Evolutionary conservation across 2,888 invertebrate species (phyloP).

Genomic region (Phalera bucephala): DNA sequence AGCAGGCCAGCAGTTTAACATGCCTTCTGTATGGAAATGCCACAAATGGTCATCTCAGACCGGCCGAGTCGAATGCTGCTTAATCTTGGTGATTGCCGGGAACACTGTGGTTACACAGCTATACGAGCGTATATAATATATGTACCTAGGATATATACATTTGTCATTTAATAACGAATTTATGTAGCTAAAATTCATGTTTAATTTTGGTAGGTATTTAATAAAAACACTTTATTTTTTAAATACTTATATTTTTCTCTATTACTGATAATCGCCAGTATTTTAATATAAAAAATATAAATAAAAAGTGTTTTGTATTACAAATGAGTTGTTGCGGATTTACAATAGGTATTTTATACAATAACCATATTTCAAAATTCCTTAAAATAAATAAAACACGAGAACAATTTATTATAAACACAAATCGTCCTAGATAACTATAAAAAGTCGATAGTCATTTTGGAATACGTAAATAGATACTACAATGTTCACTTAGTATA

Average conservation of each 20-base stretch:
- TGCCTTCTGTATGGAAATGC: no score
- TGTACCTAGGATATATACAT: no score
- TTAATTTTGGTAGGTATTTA: conserved; percentile 19
- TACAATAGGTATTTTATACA: conserved; percentile 6
- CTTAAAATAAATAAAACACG: no score
- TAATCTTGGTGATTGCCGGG: no score
- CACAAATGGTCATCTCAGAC: no score
- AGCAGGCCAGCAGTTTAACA: no score
- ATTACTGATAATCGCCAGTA: conserved; percentile 59
- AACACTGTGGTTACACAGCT: no score
- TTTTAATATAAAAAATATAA: conserved; percentile 55
- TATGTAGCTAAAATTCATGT: neutral
- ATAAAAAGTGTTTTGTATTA: conserved; percentile 30
- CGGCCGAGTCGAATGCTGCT: no score
- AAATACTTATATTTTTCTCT: conserved; percentile 67
- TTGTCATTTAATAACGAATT: no score
- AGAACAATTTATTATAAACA: neutral
- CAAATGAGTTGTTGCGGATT: conserved; percentile 22
- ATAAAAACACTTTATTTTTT: conserved; percentile 49
- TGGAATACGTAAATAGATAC: conserved; percentile 32
- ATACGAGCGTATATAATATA: no score
- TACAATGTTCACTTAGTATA: conserved; percentile 36
- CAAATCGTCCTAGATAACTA: neutral
- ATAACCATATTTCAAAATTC: neutral
- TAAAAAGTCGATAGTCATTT: conserved; percentile 22